Percentiles rank a stretch among this genome's conserved stretches.
Conservation (phyloP, 2,113 vertebrate genomes). For the Proterorhinus semilunaris region DNA sequence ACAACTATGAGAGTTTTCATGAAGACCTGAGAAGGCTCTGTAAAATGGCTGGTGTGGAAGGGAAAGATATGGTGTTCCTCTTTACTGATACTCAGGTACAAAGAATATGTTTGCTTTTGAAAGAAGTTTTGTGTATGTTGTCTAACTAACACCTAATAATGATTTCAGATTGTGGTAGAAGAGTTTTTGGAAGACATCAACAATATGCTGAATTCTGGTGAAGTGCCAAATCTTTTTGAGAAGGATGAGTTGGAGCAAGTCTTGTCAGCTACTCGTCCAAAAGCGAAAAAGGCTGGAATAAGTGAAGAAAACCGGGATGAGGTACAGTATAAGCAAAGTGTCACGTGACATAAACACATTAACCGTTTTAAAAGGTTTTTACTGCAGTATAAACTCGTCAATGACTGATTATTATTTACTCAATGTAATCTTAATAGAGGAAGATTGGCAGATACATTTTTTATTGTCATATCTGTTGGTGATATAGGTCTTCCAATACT, state of each 20-base stretch:
- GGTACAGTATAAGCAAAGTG: slow-evolving; percentile 69
- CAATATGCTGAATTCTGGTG: slow-evolving; percentile 85
- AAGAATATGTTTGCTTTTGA: too few relatives aligned
- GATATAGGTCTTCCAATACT: slow-evolving; percentile 82
- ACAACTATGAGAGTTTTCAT: slow-evolving; percentile 84
- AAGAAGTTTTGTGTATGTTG: too few relatives aligned
- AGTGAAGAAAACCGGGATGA: slow-evolving; percentile 83
- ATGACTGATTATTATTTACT: too few relatives aligned
- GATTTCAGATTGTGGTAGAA: slow-evolving; percentile 76
- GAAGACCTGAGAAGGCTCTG: slow-evolving; percentile 86
- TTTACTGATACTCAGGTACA: slow-evolving; percentile 88
- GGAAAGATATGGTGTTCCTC: slow-evolving; percentile 85
- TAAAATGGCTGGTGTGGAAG: slow-evolving; percentile 84
- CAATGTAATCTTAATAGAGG: too few relatives aligned
- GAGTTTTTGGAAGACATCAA: slow-evolving; percentile 84
- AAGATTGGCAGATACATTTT: not conserved
- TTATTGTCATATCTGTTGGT: not conserved
- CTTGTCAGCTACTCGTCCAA: slow-evolving; percentile 77
- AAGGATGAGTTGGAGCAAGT: slow-evolving; percentile 84
- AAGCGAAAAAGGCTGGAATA: slow-evolving; percentile 83
- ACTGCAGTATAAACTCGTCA: not conserved
- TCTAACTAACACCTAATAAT: accelerated
- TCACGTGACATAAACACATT: not conserved
- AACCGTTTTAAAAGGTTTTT: not conserved
- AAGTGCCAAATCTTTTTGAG: slow-evolving; percentile 85